phyloP scores from a whole-genome alignment of 53 echinoderm and acorn worm genomes.

The Arbacia lixula region DNA sequence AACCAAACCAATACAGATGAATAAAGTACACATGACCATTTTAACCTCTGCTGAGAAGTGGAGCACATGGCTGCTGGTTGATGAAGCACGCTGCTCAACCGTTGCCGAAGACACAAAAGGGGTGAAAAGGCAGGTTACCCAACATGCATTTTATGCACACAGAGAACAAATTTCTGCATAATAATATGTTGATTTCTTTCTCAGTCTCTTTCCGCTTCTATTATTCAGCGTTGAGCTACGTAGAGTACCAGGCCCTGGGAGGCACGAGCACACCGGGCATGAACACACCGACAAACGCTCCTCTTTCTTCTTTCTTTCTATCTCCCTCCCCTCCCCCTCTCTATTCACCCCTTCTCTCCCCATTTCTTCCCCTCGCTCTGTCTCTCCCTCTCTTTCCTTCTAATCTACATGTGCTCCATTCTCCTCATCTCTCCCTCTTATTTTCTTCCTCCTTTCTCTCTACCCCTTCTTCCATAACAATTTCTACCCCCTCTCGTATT shows the following conservation, averaged over 20 bases:
- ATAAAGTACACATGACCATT: no score
- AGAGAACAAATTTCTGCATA: conserved; percentile 43
- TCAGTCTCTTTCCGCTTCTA: conserved; percentile 1
- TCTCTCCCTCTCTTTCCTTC: background rate
- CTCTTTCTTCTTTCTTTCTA: no score
- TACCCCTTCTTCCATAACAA: background rate
- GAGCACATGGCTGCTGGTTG: no score
- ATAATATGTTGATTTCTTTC: conserved; percentile 38
- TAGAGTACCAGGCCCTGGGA: conserved; percentile 1
- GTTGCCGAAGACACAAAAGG: no score
- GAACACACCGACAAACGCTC: no score
- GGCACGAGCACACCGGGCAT: conserved; percentile 30
- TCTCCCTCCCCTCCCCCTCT: no score
- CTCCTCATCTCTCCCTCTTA: background rate
- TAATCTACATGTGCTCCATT: background rate
- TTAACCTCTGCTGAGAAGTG: no score
- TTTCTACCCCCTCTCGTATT: background rate
- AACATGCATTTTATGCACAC: no score
- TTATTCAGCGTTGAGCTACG: conserved; percentile 22
- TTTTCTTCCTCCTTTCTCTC: background rate
- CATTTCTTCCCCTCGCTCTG: background rate
- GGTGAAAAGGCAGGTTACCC: no score
- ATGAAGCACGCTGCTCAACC: no score
- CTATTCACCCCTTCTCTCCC: conserved; percentile 10
- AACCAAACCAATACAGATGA: no score